Evolutionary conservation across 2,113 vertebrate genomes (phyloP).

Genomic region (Serilophus lunatus): DNA sequence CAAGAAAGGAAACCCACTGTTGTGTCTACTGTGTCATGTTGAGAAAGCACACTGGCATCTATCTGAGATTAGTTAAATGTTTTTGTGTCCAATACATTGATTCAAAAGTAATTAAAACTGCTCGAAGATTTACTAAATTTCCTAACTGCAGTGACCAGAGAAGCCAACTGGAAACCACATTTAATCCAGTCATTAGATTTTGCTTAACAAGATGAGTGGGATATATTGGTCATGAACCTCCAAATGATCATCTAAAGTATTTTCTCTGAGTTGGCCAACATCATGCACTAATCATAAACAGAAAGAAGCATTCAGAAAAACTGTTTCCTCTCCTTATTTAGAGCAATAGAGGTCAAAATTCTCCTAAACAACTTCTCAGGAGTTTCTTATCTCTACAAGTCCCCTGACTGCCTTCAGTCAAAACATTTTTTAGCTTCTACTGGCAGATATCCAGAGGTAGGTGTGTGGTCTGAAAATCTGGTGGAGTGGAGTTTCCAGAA

Average conservation of each 20-base stretch:
- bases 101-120: background rate
- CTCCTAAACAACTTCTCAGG: background rate
- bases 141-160: background rate
- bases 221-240: background rate
- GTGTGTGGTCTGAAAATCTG: constrained; percentile 34
- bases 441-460: background rate
- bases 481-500: background rate
- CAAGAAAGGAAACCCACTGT: background rate
- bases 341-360: background rate
- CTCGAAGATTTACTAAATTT: background rate
- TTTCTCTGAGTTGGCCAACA: background rate
- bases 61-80: background rate
- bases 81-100: background rate
- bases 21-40: background rate
- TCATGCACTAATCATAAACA: background rate
- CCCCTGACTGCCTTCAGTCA: background rate
- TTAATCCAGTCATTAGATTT: background rate
- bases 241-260: background rate
- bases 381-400: background rate
- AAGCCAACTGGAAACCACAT: background rate
- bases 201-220: background rate
- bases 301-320: background rate
- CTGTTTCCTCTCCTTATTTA: background rate
- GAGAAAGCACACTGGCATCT: background rate
- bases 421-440: background rate